These are phyloP conservation scores for Strigamia maritima DNA, from an alignment of 2,888 invertebrate genomes.

Conservation along the genomic window DNA sequence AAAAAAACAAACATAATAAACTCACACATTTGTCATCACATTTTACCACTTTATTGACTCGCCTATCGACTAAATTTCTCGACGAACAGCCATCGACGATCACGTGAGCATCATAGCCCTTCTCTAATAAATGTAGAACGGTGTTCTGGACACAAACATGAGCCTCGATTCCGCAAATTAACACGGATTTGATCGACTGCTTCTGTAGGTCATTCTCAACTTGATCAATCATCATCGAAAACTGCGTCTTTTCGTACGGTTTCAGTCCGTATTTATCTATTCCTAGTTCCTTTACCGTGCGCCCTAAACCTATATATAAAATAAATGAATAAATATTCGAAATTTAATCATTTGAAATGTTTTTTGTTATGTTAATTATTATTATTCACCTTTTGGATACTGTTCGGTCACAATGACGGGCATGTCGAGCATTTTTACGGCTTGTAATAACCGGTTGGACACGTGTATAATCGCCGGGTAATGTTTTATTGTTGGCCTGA, in stretches of 20 bases:
- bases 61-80: slow-evolving; percentile 55
- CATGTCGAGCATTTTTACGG: slow-evolving; percentile 57
- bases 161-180: no score
- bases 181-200: slow-evolving; percentile 48
- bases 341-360: not conserved
- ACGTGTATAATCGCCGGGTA: slow-evolving; percentile 68
- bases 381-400: slow-evolving; percentile 57
- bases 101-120: no score
- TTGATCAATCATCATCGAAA: slow-evolving; percentile 59
- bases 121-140: slow-evolving; percentile 53
- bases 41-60: not conserved
- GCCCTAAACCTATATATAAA: not conserved
- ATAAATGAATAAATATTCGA: not conserved
- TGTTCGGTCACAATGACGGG: slow-evolving; percentile 61
- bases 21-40: no score
- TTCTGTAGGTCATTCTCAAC: slow-evolving; percentile 51
- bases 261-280: slow-evolving; percentile 49
- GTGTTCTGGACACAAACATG: slow-evolving; percentile 59
- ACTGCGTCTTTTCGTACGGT: slow-evolving; percentile 56
- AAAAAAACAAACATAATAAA: not conserved
- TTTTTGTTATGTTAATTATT: no score
- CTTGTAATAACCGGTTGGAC: slow-evolving; percentile 54
- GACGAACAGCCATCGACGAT: slow-evolving; percentile 48
- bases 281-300: slow-evolving; percentile 52
- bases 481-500: slow-evolving; percentile 66